Evolutionary conservation across 2,888 invertebrate genomes (phyloP).

Genomic region (Drosophila atripex): DNA sequence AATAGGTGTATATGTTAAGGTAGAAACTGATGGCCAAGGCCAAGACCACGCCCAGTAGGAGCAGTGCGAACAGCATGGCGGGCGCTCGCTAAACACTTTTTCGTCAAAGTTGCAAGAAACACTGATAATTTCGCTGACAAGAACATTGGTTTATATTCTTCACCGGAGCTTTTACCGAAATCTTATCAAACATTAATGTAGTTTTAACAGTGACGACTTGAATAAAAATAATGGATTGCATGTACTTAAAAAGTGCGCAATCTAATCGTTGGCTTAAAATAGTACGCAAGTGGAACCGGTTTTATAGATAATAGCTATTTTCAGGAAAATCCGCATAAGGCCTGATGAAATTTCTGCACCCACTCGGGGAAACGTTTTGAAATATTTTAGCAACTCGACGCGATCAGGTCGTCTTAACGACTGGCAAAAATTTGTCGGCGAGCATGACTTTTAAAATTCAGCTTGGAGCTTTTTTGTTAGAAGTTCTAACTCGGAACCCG

Average conservation of each 20-base stretch:
- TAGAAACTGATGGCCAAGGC: conserved; percentile 43
- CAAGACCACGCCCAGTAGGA: conserved; percentile 44
- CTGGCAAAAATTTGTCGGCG: not conserved
- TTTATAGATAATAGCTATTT: not conserved
- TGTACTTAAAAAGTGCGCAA: not conserved
- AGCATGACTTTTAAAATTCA: not conserved
- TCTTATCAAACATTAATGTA: conserved; percentile 1
- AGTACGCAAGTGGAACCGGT: not conserved
- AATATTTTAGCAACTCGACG: not conserved
- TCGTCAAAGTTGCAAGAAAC: not conserved
- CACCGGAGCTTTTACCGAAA: not conserved
- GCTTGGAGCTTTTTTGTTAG: not conserved
- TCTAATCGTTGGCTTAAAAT: not conserved
- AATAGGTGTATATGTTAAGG: conserved; percentile 58
- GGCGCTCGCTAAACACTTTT: not conserved
- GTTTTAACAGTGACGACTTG: not conserved
- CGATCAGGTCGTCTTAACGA: not conserved
- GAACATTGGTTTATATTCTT: not conserved
- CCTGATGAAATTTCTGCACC: not conserved
- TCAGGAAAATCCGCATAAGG: not conserved
- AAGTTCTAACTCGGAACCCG: not conserved
- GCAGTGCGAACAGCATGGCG: conserved; percentile 48
- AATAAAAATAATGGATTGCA: not conserved
- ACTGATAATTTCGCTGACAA: conserved; percentile 3
- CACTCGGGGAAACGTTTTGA: not conserved